Percentiles rank a stretch among this genome's conserved stretches.
Evolutionary conservation across 2,113 vertebrate species (phyloP).

Genomic region (Azemiops feae): DNA sequence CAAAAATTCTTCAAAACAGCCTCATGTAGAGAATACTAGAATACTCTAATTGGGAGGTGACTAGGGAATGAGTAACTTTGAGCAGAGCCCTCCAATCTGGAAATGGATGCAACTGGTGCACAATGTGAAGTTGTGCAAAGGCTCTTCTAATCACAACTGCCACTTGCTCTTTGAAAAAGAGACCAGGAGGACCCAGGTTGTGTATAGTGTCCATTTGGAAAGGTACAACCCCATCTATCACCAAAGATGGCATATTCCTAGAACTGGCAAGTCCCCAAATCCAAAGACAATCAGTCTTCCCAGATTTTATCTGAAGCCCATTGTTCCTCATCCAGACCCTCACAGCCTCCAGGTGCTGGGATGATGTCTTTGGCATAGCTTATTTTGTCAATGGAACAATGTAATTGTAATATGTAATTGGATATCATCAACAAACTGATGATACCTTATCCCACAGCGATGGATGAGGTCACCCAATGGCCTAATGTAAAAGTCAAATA

Average conservation of each 20-base stretch:
- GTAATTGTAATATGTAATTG: background rate
- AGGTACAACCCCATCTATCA: background rate
- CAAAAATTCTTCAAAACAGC: background rate
- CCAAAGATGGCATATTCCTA: background rate
- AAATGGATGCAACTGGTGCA: background rate
- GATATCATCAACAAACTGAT: background rate
- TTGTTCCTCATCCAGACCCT: background rate
- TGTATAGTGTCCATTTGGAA: background rate
- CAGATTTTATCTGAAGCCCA: background rate
- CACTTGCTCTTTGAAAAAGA: background rate
- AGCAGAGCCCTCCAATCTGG: background rate
- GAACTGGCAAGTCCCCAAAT: background rate
- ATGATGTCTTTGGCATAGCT: background rate
- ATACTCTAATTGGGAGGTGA: background rate
- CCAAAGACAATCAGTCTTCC: background rate
- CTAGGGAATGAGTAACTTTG: background rate
- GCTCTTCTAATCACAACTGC: background rate
- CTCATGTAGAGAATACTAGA: background rate
- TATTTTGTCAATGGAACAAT: background rate
- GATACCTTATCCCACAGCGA: background rate
- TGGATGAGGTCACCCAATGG: background rate
- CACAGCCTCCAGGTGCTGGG: background rate
- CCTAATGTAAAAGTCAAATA: background rate
- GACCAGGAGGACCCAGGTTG: background rate
- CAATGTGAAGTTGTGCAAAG: background rate